A percentile compares a stretch with the other conserved stretches of the same genome.
Evolutionary conservation across 2,113 vertebrate species (phyloP).

Genomic region (Ctenodactylus gundi): DNA sequence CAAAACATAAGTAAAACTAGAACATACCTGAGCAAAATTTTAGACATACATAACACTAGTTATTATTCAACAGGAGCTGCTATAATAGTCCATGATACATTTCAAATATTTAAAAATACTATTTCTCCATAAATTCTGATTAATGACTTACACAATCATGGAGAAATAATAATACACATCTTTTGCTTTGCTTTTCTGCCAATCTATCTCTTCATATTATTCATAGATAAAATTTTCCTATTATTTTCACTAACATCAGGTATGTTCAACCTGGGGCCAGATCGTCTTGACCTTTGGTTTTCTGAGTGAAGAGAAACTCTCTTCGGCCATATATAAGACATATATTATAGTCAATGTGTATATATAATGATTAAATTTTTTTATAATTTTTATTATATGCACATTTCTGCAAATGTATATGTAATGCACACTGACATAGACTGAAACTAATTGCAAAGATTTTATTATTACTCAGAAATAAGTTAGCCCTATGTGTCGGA

Average conservation of each 20-base stretch:
- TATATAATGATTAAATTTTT: too few relatives aligned
- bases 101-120: not conserved
- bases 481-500: not conserved
- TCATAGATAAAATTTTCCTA: not conserved
- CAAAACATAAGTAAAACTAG: not conserved
- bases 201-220: not conserved
- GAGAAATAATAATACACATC: not conserved
- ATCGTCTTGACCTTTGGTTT: too few relatives aligned
- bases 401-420: too few relatives aligned
- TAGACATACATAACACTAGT: not conserved
- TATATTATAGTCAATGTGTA: too few relatives aligned
- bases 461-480: not conserved
- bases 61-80: not conserved
- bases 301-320: too few relatives aligned
- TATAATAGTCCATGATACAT: not conserved
- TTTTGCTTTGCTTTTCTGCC: not conserved
- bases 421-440: not conserved
- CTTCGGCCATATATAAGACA: too few relatives aligned
- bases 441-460: not conserved
- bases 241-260: not conserved
- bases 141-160: not conserved
- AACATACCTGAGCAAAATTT: not conserved
- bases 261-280: too few relatives aligned
- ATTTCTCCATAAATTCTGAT: not conserved
- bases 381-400: too few relatives aligned